phyloP scores from a whole-genome alignment of 2,888 invertebrate genomes.

The Toxonevra muliebris region DNA sequence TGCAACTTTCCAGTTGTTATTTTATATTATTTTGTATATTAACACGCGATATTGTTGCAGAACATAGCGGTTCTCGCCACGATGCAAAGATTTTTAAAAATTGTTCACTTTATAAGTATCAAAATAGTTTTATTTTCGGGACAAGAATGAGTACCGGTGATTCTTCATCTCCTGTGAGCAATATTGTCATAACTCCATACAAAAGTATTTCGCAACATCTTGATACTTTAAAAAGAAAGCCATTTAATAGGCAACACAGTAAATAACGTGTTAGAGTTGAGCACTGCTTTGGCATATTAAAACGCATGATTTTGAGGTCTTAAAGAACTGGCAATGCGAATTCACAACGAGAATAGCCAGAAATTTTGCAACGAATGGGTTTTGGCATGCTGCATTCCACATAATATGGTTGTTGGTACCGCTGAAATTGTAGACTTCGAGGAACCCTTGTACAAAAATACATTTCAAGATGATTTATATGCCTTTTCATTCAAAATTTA shows the following conservation, averaged over 20 bases:
- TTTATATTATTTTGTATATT: too few species aligned
- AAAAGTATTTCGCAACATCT: slow-evolving; percentile 11
- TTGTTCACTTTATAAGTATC: slow-evolving; percentile 22
- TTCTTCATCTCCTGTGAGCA: slow-evolving; percentile 17
- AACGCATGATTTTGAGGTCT: slow-evolving; percentile 26
- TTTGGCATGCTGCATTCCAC: slow-evolving; percentile 25
- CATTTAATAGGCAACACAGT: slow-evolving; percentile 25
- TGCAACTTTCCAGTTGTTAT: too few species aligned
- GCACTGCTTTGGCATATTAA: slow-evolving; percentile 25
- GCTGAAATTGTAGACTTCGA: slow-evolving; percentile 18
- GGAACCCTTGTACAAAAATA: slow-evolving; percentile 25
- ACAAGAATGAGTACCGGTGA: slow-evolving; percentile 25
- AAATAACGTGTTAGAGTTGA: slow-evolving; percentile 30
- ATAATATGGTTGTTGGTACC: slow-evolving; percentile 20
- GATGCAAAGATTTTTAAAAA: slow-evolving; percentile 30
- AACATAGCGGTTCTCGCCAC: slow-evolving; percentile 29
- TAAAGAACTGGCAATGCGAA: slow-evolving; percentile 25
- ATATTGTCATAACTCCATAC: slow-evolving; percentile 29
- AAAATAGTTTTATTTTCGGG: slow-evolving; percentile 22
- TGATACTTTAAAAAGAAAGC: slow-evolving; percentile 4
- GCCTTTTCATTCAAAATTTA: slow-evolving; percentile 20
- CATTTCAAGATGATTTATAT: slow-evolving; percentile 21
- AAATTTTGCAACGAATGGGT: slow-evolving; percentile 28
- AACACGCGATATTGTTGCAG: slow-evolving; percentile 32
- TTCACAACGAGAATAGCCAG: slow-evolving; percentile 28